phyloP scores from a whole-genome alignment of 30 jellyfish, hydroid and myxozoan species.

The Haliclystus octoradiatus region DNA sequence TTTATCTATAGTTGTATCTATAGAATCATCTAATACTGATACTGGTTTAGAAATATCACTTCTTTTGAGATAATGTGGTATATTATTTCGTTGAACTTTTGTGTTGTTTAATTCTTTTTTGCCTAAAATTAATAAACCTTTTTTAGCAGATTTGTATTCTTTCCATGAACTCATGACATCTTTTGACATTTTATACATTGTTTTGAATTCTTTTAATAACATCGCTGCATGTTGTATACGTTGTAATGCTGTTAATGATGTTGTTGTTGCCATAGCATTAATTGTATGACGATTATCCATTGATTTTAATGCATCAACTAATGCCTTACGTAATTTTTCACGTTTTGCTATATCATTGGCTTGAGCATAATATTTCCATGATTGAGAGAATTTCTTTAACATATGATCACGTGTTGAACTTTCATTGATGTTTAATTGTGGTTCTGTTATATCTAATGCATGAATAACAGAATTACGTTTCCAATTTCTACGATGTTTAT shows the following conservation, averaged over 20 bases:
- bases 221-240: constrained; percentile 85
- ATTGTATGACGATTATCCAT: constrained; percentile 45
- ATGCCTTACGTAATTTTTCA: constrained; percentile 77
- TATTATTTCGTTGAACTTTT: neutral
- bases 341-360: constrained; percentile 93
- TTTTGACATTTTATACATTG: constrained; percentile 66
- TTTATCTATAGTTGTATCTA: neutral
- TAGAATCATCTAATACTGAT: constrained; percentile 32
- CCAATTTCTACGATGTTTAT: too few relatives aligned
- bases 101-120: constrained; percentile 24
- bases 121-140: constrained; percentile 30
- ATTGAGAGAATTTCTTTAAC: constrained; percentile 51
- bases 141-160: constrained; percentile 51
- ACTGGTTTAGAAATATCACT: constrained; percentile 28
- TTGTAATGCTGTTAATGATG: constrained; percentile 32
- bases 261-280: constrained; percentile 29
- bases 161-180: constrained; percentile 63
- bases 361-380: constrained; percentile 84
- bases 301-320: constrained; percentile 79
- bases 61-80: constrained; percentile 9
- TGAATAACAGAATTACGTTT: too few relatives aligned
- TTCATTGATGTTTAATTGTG: too few relatives aligned
- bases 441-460: too few relatives aligned
- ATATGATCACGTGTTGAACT: neutral
- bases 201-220: constrained; percentile 63